These are phyloP conservation scores for Chaetodon trifascialis DNA, from an alignment of 2,113 vertebrate genomes.

Conservation along the genomic window DNA sequence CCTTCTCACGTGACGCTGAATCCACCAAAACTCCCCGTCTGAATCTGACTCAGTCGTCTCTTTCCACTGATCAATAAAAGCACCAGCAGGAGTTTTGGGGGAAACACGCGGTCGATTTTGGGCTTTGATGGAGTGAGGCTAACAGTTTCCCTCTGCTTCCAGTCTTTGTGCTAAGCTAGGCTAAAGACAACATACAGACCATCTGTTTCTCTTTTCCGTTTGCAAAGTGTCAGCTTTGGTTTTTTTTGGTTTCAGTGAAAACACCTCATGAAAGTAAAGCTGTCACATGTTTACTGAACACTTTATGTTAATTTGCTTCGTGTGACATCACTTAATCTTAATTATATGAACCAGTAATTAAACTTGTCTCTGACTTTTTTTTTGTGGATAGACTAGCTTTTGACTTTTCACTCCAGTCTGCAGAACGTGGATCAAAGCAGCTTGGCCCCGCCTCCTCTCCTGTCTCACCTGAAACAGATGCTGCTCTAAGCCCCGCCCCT, in stretches of 20 bases:
- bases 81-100: no score
- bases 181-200: background rate
- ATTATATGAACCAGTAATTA: no score
- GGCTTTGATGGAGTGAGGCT: background rate
- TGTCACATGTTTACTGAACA: background rate
- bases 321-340: no score
- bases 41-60: no score
- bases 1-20: no score
- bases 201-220: no score
- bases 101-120: no score
- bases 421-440: background rate
- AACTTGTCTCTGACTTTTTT: no score
- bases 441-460: background rate
- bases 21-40: no score
- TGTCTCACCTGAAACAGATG: background rate
- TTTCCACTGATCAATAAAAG: no score
- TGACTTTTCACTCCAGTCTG: background rate
- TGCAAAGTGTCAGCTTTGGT: background rate
- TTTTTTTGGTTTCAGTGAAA: background rate
- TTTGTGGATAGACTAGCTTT: no score
- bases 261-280: background rate
- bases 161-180: no score
- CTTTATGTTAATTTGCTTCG: background rate
- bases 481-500: background rate
- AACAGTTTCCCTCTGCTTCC: background rate